Evolutionary conservation across 2,888 invertebrate genomes (phyloP).

Genomic region (Antheraea assamensis): DNA sequence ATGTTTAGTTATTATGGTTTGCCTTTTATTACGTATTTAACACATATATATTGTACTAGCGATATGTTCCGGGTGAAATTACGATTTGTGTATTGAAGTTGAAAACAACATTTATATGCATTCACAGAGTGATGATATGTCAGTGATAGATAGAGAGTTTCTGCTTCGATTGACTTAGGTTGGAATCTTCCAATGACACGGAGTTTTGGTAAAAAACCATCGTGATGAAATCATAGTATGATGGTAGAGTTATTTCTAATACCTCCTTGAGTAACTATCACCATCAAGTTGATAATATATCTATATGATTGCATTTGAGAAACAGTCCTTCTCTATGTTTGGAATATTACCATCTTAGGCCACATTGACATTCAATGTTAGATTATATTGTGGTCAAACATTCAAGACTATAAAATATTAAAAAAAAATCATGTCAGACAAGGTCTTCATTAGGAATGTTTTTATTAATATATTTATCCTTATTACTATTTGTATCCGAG

Average conservation of each 20-base stretch:
- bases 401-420: neutral
- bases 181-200: neutral
- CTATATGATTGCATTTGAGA: too few species aligned
- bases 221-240: too few species aligned
- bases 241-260: too few species aligned
- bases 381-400: neutral
- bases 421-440: neutral
- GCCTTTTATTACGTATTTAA: neutral
- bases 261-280: too few species aligned
- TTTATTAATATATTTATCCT: neutral
- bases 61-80: neutral
- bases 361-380: neutral
- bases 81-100: neutral
- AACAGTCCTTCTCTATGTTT: neutral
- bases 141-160: neutral
- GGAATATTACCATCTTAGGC: neutral
- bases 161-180: neutral
- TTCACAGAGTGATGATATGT: too few species aligned
- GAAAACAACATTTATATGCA: neutral
- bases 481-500: neutral
- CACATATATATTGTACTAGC: neutral
- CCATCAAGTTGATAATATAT: too few species aligned
- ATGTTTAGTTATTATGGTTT: neutral
- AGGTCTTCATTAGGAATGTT: neutral
- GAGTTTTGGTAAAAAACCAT: too few species aligned